Conservation (phyloP, 2,113 vertebrate genomes). For the Neolamprologus toae region DNA sequence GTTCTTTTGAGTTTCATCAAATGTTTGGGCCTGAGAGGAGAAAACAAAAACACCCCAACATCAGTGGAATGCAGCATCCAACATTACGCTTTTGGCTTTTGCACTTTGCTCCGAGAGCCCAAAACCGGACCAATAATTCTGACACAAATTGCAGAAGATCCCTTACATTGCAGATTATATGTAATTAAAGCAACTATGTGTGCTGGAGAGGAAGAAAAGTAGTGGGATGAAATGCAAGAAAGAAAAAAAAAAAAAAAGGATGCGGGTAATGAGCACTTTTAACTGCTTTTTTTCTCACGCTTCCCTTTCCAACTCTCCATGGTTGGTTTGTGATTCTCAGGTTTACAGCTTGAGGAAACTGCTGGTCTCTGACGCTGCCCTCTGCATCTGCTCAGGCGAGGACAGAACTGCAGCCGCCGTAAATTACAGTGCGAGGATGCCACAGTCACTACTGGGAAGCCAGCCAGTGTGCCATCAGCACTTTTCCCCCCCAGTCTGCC, state of each 20-base stretch:
- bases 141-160: conserved; percentile 57
- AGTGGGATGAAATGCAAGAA: conserved; percentile 52
- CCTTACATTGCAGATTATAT: conserved; percentile 53
- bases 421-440: conserved; percentile 57
- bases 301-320: conserved; percentile 28
- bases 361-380: conserved; percentile 31
- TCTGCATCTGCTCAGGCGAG: conserved; percentile 47
- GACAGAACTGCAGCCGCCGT: conserved; percentile 59
- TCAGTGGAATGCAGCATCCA: not conserved
- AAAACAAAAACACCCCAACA: not conserved
- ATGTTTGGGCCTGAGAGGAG: not conserved
- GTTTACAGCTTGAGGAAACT: conserved; percentile 50
- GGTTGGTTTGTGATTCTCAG: conserved; percentile 45
- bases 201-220: conserved; percentile 37
- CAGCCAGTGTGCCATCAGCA: conserved; percentile 56
- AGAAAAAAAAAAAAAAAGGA: conserved; percentile 48
- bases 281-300: conserved; percentile 51
- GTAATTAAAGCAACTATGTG: conserved; percentile 60
- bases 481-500: not conserved
- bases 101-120: conserved; percentile 7
- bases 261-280: conserved; percentile 55
- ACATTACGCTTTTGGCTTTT: not conserved
- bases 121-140: conserved; percentile 20
- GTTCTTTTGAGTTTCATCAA: not conserved
- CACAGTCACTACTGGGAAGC: conserved; percentile 49